phyloP scores from a whole-genome alignment of 2,888 invertebrate species.

The Morinoia aosen region DNA sequence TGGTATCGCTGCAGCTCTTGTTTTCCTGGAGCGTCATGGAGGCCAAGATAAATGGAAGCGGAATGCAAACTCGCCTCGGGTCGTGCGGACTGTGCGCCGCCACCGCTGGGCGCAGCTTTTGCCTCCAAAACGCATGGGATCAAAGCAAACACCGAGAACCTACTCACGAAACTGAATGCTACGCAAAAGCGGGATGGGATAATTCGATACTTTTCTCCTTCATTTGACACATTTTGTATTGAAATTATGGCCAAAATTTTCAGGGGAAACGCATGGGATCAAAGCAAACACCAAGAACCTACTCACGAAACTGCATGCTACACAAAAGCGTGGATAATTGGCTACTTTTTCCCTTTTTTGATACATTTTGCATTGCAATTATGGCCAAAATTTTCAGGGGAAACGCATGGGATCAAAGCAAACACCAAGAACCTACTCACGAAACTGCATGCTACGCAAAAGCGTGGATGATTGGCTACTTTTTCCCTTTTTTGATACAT shows the following conservation, averaged over 20 bases:
- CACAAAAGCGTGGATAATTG: no score
- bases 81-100: not conserved
- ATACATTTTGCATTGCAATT: no score
- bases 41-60: not conserved
- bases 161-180: not conserved
- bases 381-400: no score
- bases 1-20: constrained; percentile 10
- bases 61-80: not conserved
- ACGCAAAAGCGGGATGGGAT: not conserved
- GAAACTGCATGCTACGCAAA: not conserved
- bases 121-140: not conserved
- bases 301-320: no score
- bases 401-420: not conserved
- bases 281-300: no score
- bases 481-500: not conserved
- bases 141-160: not conserved
- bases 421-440: not conserved
- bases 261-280: no score
- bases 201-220: not conserved
- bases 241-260: not conserved
- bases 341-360: no score
- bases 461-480: not conserved
- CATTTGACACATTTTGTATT: not conserved
- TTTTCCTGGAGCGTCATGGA: constrained; percentile 17
- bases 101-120: not conserved